These are phyloP conservation scores for Agrotis exclamationis DNA, from an alignment of 2,888 invertebrate genomes.

Conservation along the genomic window DNA sequence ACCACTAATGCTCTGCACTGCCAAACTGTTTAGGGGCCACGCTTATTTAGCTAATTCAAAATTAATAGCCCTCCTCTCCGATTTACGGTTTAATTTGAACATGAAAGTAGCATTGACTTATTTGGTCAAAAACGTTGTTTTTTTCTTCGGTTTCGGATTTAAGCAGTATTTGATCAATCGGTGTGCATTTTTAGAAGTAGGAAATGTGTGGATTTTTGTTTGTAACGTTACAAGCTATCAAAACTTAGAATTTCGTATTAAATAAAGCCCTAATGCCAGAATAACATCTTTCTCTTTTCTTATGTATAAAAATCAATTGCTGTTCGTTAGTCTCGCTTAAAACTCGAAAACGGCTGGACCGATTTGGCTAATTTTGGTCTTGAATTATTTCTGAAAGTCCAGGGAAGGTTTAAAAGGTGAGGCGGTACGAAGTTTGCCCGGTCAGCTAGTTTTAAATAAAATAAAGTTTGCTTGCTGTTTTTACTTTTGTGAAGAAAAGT, in stretches of 20 bases:
- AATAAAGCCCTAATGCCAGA: conserved; percentile 5
- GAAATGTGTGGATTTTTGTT: not conserved
- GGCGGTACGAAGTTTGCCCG: too few relatives aligned
- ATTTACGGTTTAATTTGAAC: conserved; percentile 22
- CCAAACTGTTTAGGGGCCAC: conserved; percentile 48
- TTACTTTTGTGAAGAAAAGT: too few relatives aligned
- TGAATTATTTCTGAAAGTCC: too few relatives aligned
- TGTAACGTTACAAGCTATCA: not conserved
- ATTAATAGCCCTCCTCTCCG: conserved; percentile 21
- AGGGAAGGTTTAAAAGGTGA: too few relatives aligned
- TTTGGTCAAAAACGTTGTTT: not conserved
- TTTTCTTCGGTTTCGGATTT: conserved; percentile 10
- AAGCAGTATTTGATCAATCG: not conserved
- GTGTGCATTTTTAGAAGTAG: not conserved
- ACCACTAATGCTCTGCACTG: conserved; percentile 71
- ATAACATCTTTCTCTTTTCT: too few relatives aligned
- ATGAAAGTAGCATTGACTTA: conserved; percentile 3
- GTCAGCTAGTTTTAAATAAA: not conserved
- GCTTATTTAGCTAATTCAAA: conserved; percentile 54
- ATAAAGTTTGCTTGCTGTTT: too few relatives aligned
- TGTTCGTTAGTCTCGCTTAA: too few relatives aligned
- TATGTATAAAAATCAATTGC: too few relatives aligned
- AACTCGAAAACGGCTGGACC: too few relatives aligned
- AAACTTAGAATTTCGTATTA: not conserved
- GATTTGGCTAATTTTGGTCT: too few relatives aligned